Evolutionary conservation across 2,113 vertebrate genomes (phyloP), one percentile per base, ranked within the genome.

Genomic region (Dolichallabes microphthalmus): DNA sequence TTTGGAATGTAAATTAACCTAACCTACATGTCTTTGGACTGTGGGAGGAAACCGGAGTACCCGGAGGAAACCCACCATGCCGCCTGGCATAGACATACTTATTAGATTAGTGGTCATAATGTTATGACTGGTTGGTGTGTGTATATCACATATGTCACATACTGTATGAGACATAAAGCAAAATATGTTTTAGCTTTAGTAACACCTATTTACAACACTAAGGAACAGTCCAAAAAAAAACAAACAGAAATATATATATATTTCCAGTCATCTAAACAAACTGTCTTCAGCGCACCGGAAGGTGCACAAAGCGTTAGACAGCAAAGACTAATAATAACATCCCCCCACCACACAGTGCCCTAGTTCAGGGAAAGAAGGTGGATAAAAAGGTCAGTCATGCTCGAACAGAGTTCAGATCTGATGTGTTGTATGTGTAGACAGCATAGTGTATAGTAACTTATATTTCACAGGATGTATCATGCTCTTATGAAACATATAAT

Each of bases 321-420:
- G 32, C 78, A 45, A 5, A 17, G 32, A 80, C 20, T 39, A 63
- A 80, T 63, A 80, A 80, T 45, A 80, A 61, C 78, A 80, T 63
- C 45, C 58, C 58, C 58, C 58, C 27, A 80, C 78, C 78, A 45
- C 78, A 61, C 32, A 63, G 30, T 80, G 78, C 57, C 22, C 32
- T 39, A 15, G 57, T 63, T 80, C 58, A 80, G 78, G 13, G 13
- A 63, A 25, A 45, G 58, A 58, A 30, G 78, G 78, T 45, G 58
- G 58, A 80, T 61, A 58, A 80, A 63, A 45, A 63, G 57, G 22
- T 32, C 58, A 61, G 57, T 80, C 58, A 80, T 80, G 58, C 32
- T 45, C 32, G 17, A 12, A 79, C 19, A 17, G 19, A 77, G 52
- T 77, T 55, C 52, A 19, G 52, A 52, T 57, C 30, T 61, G 58